phyloP scores from a whole-genome alignment of 2,797 vertebrate genomes.

The Pogoniulus pusillus region DNA sequence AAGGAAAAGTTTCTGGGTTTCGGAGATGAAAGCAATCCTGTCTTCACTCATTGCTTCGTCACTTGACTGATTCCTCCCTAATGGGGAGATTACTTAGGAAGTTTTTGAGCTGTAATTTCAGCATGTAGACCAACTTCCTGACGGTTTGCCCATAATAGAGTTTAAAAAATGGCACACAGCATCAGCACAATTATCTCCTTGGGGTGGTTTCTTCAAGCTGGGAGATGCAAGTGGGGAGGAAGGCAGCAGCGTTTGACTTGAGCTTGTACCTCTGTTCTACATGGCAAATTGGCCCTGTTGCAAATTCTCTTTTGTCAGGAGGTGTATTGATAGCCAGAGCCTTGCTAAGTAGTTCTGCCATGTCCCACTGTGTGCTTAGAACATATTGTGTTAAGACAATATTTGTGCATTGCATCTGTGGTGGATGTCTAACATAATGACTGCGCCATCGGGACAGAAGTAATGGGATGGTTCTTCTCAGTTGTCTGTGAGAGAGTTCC shows the following conservation, averaged over 20 bases:
- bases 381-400: background rate
- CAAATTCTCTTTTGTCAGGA: constrained; percentile 10
- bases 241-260: background rate
- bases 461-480: background rate
- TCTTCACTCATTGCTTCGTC: constrained; percentile 45
- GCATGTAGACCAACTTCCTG: constrained; percentile 2
- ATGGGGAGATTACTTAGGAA: constrained; percentile 44
- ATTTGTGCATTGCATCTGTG: background rate
- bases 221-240: background rate
- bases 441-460: background rate
- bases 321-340: background rate
- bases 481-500: background rate
- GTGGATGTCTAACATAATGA: background rate
- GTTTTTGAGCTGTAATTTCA: constrained; percentile 40
- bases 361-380: background rate
- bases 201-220: background rate
- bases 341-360: background rate
- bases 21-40: constrained; percentile 59
- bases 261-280: background rate
- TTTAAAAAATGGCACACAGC: background rate
- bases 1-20: constrained; percentile 53
- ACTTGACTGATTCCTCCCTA: constrained; percentile 63
- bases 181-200: constrained; percentile 28
- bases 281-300: background rate
- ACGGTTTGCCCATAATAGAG: background rate